A percentile compares a stretch with the other conserved stretches of the same genome.
Conservation (phyloP, 2,888 invertebrate genomes). For the Nemurella pictetii region DNA sequence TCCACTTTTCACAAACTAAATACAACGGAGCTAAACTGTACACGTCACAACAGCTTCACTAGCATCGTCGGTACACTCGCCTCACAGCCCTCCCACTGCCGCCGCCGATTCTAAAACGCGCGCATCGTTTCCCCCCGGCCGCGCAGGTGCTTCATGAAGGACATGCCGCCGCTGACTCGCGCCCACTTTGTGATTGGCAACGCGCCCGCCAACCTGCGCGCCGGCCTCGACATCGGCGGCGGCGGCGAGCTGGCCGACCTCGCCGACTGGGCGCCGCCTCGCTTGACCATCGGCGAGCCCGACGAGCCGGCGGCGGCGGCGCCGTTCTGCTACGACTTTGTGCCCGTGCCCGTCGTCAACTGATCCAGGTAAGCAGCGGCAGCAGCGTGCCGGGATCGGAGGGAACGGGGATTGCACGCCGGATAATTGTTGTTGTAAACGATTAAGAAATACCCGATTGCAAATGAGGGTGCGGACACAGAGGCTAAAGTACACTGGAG, state of each 20-base stretch:
- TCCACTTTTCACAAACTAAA: too few relatives aligned
- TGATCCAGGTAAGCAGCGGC: constrained; percentile 43
- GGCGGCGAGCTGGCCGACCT: constrained; percentile 42
- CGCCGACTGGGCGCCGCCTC: constrained; percentile 33
- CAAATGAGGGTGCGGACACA: too few relatives aligned
- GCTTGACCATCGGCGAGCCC: not conserved
- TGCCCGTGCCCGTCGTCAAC: constrained; percentile 51
- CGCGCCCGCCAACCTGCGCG: constrained; percentile 52
- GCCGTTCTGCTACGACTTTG: constrained; percentile 51
- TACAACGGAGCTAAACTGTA: too few relatives aligned
- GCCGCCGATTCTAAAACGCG: too few relatives aligned
- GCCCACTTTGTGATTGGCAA: constrained; percentile 59
- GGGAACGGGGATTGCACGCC: too few relatives aligned
- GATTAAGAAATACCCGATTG: too few relatives aligned
- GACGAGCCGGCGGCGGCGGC: constrained; percentile 44
- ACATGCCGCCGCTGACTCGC: constrained; percentile 62
- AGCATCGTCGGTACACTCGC: too few relatives aligned
- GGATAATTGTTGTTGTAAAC: too few relatives aligned
- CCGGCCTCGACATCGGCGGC: constrained; percentile 52
- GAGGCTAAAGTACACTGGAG: too few relatives aligned
- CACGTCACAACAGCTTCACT: too few relatives aligned
- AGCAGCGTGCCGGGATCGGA: too few relatives aligned
- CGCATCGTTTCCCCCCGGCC: constrained; percentile 30
- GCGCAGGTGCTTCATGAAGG: constrained; percentile 62
- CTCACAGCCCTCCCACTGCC: too few relatives aligned